Evolutionary conservation across 2,113 vertebrate genomes (phyloP).

Genomic region (Phycodurus eques): DNA sequence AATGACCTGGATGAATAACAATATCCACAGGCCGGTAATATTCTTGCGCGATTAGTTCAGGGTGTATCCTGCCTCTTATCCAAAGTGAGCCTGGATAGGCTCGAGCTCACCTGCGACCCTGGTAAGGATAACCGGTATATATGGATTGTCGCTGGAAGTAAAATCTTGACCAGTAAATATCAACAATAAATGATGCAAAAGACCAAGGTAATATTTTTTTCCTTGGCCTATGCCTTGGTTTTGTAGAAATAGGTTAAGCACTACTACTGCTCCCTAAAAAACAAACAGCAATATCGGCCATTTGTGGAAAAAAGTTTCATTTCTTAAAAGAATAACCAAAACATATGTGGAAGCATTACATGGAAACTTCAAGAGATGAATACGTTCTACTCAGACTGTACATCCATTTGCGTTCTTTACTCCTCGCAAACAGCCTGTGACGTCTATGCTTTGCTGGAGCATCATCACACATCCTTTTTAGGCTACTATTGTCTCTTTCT

Average conservation of each 20-base stretch:
- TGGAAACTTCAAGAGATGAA: constrained; percentile 55
- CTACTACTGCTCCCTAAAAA: background rate
- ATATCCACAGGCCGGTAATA: too few relatives aligned
- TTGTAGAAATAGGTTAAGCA: background rate
- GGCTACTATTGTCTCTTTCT: constrained; percentile 31
- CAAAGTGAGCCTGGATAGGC: too few relatives aligned
- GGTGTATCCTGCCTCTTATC: too few relatives aligned
- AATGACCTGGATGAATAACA: too few relatives aligned
- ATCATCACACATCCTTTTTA: constrained; percentile 36
- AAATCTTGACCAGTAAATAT: too few relatives aligned
- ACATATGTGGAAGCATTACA: constrained; percentile 40
- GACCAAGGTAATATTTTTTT: background rate
- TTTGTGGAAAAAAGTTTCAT: background rate
- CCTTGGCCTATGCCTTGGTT: background rate
- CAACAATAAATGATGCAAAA: background rate
- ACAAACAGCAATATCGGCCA: background rate
- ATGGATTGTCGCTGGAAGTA: too few relatives aligned
- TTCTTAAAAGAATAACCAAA: constrained; percentile 16
- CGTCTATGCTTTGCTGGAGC: constrained; percentile 40
- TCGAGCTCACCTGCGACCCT: too few relatives aligned
- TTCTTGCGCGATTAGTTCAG: too few relatives aligned
- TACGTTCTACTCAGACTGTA: constrained; percentile 48
- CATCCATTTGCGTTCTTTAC: constrained; percentile 56
- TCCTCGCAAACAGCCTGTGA: constrained; percentile 58
- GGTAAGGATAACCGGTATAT: too few relatives aligned